A percentile compares a stretch with the other conserved stretches of the same genome.
Evolutionary conservation across 2,888 invertebrate species (phyloP).

Genomic region (Herminia tarsipennalis): DNA sequence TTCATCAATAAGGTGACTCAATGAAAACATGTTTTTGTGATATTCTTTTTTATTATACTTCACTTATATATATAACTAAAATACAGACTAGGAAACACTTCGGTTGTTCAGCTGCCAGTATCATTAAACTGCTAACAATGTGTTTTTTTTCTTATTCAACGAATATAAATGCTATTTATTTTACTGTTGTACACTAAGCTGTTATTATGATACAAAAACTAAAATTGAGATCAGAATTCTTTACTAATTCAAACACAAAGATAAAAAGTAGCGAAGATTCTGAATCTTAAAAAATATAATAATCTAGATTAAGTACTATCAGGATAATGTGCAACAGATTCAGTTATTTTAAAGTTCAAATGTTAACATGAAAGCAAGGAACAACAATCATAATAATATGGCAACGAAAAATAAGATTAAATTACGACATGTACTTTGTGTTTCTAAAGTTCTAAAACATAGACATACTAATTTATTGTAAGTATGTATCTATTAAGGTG

Average conservation of each 20-base stretch:
- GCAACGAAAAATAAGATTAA: slow-evolving; percentile 23
- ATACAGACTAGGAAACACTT: slow-evolving; percentile 55
- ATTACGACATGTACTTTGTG: not conserved
- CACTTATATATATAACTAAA: slow-evolving; percentile 27
- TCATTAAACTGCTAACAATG: slow-evolving; percentile 11
- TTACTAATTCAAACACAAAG: not conserved
- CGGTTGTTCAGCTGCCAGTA: slow-evolving; percentile 34
- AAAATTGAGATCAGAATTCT: not conserved
- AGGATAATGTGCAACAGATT: not conserved
- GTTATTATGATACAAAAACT: not conserved
- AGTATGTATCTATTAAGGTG: too few species aligned
- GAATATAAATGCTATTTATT: slow-evolving; percentile 27
- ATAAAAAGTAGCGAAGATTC: too few species aligned
- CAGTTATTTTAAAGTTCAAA: too few species aligned
- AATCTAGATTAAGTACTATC: too few species aligned
- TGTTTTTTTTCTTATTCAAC: not conserved
- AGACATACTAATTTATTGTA: too few species aligned
- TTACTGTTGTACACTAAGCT: slow-evolving; percentile 1
- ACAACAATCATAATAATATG: slow-evolving; percentile 45
- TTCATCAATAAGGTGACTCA: not conserved
- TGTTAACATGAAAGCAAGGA: slow-evolving; percentile 24
- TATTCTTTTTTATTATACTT: slow-evolving; percentile 38
- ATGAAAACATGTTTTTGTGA: slow-evolving; percentile 1
- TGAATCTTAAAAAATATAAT: too few species aligned
- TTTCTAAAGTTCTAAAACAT: too few species aligned